These are phyloP conservation scores for Xestoiulus laeticollis DNA, from an alignment of 2,888 invertebrate genomes.

Conservation along the genomic window DNA sequence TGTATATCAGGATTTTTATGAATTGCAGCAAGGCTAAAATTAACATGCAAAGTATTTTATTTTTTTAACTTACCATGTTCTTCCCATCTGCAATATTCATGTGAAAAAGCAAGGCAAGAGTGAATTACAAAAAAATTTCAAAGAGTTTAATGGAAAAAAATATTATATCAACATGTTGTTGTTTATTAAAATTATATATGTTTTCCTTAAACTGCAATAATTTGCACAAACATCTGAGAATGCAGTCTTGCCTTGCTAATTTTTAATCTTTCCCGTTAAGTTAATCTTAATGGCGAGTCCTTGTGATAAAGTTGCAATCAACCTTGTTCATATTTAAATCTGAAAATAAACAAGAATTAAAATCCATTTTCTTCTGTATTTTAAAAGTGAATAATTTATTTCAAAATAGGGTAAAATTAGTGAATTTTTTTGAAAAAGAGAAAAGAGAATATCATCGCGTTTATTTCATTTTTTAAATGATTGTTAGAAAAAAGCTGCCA, in stretches of 20 bases:
- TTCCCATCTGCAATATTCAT: neutral
- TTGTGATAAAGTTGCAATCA: neutral
- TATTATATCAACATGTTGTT: neutral
- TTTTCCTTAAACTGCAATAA: neutral
- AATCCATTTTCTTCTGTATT: neutral
- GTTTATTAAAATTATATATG: neutral
- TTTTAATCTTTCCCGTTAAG: neutral
- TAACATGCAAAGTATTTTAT: neutral
- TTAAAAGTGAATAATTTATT: constrained; percentile 43
- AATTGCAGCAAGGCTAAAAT: neutral
- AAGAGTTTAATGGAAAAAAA: neutral
- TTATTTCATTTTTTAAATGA: constrained; percentile 20
- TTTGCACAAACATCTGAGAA: neutral
- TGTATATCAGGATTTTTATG: neutral
- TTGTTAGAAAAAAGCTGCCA: constrained; percentile 3
- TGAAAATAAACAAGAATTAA: constrained; percentile 24
- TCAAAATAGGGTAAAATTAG: constrained; percentile 38
- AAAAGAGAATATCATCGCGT: constrained; percentile 40
- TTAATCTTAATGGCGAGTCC: neutral
- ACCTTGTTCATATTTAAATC: neutral
- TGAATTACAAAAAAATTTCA: neutral
- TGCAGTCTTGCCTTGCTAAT: neutral
- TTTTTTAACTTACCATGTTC: neutral
- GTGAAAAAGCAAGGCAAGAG: neutral
- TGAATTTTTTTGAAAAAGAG: constrained; percentile 22